These are phyloP conservation scores for Porphyrio hochstetteri DNA, from an alignment of 2,113 vertebrate genomes.

Conservation along the genomic window DNA sequence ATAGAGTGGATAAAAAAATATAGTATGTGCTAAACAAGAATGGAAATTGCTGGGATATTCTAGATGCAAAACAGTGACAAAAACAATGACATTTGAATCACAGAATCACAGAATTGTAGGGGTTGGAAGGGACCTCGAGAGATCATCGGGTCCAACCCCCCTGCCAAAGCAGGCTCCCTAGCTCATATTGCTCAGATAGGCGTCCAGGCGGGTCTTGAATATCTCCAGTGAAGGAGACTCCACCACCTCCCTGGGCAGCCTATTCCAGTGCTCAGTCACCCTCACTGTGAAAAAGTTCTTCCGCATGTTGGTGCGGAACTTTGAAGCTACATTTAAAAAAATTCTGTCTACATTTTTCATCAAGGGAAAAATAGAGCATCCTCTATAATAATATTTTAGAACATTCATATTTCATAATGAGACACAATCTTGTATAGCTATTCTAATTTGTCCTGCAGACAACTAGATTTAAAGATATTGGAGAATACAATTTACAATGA, in stretches of 20 bases:
- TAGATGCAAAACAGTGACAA: background rate
- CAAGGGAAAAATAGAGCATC: background rate
- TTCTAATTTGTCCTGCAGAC: background rate
- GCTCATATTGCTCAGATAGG: too few species aligned
- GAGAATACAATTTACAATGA: background rate
- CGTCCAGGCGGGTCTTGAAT: too few species aligned
- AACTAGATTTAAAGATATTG: background rate
- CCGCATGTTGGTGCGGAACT: too few species aligned
- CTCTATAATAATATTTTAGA: background rate
- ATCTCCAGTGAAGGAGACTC: too few species aligned
- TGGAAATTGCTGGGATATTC: background rate
- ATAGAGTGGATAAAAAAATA: background rate
- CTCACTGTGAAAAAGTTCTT: too few species aligned
- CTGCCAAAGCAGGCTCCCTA: too few species aligned
- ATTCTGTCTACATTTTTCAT: background rate
- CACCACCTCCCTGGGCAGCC: too few species aligned
- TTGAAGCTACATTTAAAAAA: background rate
- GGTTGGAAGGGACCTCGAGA: too few species aligned
- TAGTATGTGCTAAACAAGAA: background rate
- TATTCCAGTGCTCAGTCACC: too few species aligned
- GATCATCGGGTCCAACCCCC: too few species aligned
- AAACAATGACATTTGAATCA: too few species aligned
- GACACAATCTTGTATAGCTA: background rate
- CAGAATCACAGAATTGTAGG: too few species aligned
- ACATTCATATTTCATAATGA: background rate